A percentile compares a stretch with the other conserved stretches of the same genome.
Conservation (phyloP, 2,113 vertebrate genomes). For the Larimichthys crocea region DNA sequence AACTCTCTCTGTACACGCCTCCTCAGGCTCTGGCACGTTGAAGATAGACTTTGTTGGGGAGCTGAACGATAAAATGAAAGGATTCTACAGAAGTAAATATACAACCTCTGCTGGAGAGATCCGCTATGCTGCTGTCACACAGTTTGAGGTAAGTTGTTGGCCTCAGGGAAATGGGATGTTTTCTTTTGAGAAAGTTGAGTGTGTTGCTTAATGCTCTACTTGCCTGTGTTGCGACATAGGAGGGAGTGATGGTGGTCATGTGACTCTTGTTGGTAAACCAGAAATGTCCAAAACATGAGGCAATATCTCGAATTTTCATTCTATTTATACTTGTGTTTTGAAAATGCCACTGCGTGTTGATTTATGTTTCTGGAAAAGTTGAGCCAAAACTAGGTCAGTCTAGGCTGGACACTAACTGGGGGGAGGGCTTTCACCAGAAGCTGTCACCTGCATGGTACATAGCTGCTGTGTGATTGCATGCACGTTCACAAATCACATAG, state of each 20-base stretch:
- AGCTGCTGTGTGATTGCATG: not conserved
- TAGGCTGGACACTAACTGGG: not conserved
- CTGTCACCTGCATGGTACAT: not conserved
- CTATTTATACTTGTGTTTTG: not conserved
- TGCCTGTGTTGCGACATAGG: conserved; percentile 37
- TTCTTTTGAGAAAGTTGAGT: conserved; percentile 11
- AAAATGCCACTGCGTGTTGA: not conserved
- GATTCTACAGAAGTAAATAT: conserved; percentile 98
- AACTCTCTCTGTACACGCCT: conserved; percentile 10
- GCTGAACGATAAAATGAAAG: conserved; percentile 99
- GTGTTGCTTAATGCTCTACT: conserved; percentile 29
- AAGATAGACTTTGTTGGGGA: conserved; percentile 99
- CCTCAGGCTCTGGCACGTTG: conserved; percentile 90
- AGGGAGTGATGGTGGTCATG: conserved; percentile 6
- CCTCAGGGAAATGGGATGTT: not conserved
- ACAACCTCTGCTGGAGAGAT: conserved; percentile 88
- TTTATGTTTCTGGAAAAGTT: not conserved
- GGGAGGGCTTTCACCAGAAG: not conserved
- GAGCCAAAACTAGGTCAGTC: not conserved
- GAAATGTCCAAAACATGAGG: conserved; percentile 8
- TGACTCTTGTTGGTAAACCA: conserved; percentile 5
- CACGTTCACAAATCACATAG: not conserved
- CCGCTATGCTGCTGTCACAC: conserved; percentile 96
- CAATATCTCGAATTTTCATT: not conserved
- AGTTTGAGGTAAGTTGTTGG: conserved; percentile 91